These are phyloP conservation scores for Drosophila testacea DNA, from an alignment of 2,888 invertebrate genomes.

Conservation along the genomic window DNA sequence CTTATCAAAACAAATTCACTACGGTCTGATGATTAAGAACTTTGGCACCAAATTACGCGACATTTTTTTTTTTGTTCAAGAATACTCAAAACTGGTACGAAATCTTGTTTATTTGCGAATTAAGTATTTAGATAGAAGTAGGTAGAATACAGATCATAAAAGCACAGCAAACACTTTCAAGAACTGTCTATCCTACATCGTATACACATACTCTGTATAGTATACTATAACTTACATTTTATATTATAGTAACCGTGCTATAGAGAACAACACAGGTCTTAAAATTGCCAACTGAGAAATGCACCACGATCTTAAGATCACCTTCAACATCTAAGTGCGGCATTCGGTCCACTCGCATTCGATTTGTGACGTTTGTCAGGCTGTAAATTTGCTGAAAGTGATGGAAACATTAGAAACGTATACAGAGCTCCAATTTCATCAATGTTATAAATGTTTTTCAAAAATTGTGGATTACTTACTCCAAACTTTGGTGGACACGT, in stretches of 20 bases:
- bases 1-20: conserved; percentile 25
- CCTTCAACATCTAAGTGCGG: conserved; percentile 47
- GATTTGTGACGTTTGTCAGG: conserved; percentile 51
- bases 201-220: conserved; percentile 3
- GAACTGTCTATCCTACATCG: conserved; percentile 10
- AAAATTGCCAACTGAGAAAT: conserved; percentile 28
- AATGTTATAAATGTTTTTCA: not conserved
- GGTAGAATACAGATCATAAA: conserved; percentile 28
- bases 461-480: conserved; percentile 32
- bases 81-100: conserved; percentile 1
- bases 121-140: conserved; percentile 44
- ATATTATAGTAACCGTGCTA: conserved; percentile 9
- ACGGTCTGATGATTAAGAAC: conserved; percentile 17
- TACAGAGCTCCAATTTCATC: not conserved
- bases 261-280: conserved; percentile 38
- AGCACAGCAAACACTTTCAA: conserved; percentile 34
- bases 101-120: conserved; percentile 49
- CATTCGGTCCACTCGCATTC: conserved; percentile 31
- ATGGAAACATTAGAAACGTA: not conserved
- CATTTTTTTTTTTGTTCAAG: conserved; percentile 17
- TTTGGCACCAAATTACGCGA: conserved; percentile 46
- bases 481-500: conserved; percentile 53
- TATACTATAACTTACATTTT: not conserved
- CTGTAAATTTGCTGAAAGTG: conserved; percentile 40
- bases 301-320: conserved; percentile 44